Evolutionary conservation across 2,113 vertebrate species (phyloP), one percentile per base, ranked within the genome.

Genomic region (Platycercus adscitus): DNA sequence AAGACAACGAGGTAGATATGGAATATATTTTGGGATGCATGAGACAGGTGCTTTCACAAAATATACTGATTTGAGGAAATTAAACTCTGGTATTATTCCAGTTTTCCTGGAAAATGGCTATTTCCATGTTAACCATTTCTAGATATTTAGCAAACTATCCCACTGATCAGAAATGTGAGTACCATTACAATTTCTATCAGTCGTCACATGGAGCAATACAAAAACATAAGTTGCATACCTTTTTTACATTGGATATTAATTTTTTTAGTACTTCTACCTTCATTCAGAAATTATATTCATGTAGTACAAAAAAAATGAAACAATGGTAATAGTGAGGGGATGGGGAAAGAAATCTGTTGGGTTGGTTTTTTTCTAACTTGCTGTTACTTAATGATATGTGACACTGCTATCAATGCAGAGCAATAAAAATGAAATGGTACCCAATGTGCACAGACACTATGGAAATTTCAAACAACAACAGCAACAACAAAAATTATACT

Each of bases 371-470:
- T 93, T 17, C 46, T 93, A 88, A 71, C 53, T 92, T 97, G 71
- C 69, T 93, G 64, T 96, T 97, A 96, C 86, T 91, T 96, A 95
- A 97, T 97, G 85, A 94, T 97, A 97, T 96, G 81, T 96, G 95
- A 92, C 92, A 95, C 66, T 91, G 91, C 81, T 97, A 94, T 95
- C 93, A 95, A 61, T 55, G 33, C 80, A 89, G 77, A 4, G 84
- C 76, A 97, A 94, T 96, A 96, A 98, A 97, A 96, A 96, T 95
- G 80, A 96, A 97, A 97, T 95, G 81, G 86, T 96, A 85, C 60
- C 90, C 93, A 96, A 90, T 76, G 88, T 96, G 95, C 81, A 96
- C 65, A 96, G 96, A 98, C 96, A 97, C 88, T 94, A 88, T 70
- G 83, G 88, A 98, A 98, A 97, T 97, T 65, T 93, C 86, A 96